A percentile compares a stretch with the other conserved stretches of the same genome.
Evolutionary conservation across 2,888 invertebrate genomes (phyloP).

Genomic region (Epinotia ramella): DNA sequence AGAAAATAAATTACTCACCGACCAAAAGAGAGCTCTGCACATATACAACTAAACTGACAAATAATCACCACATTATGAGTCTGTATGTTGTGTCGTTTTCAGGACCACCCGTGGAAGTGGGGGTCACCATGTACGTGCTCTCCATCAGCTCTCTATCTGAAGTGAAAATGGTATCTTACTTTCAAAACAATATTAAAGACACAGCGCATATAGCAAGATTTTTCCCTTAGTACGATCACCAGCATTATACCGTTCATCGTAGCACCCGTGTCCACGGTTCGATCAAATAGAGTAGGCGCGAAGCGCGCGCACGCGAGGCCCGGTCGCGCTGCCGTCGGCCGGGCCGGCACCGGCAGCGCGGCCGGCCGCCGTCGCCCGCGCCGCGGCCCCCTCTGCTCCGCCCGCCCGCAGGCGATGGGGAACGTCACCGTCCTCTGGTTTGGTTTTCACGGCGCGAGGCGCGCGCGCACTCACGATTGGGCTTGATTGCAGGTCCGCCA

Average conservation of each 20-base stretch:
- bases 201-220: slow-evolving; percentile 81
- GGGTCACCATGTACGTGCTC: slow-evolving; percentile 94
- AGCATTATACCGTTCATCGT: slow-evolving; percentile 83
- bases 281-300: slow-evolving; percentile 69
- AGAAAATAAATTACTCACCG: slow-evolving; percentile 1
- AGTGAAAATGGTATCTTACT: slow-evolving; percentile 89
- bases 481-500: slow-evolving; percentile 95
- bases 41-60: slow-evolving; percentile 23
- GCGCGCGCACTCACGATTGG: slow-evolving; percentile 79
- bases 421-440: slow-evolving; percentile 75
- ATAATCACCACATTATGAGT: slow-evolving; percentile 51
- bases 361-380: slow-evolving; percentile 54
- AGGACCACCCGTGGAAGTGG: slow-evolving; percentile 93
- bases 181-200: slow-evolving; percentile 77
- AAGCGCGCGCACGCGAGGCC: slow-evolving; percentile 53
- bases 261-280: slow-evolving; percentile 84
- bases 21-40: slow-evolving; percentile 29
- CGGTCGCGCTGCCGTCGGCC: slow-evolving; percentile 47
- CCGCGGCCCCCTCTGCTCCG: slow-evolving; percentile 59
- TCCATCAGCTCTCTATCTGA: slow-evolving; percentile 94
- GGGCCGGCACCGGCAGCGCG: slow-evolving; percentile 50
- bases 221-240: slow-evolving; percentile 80
- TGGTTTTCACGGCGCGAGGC: slow-evolving; percentile 77
- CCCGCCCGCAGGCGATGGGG: slow-evolving; percentile 67
- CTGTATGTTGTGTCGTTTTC: slow-evolving; percentile 83